Base-by-base conservation (phyloP, 2,888 invertebrate species). In the Orthonevra nobilis region DNA sequence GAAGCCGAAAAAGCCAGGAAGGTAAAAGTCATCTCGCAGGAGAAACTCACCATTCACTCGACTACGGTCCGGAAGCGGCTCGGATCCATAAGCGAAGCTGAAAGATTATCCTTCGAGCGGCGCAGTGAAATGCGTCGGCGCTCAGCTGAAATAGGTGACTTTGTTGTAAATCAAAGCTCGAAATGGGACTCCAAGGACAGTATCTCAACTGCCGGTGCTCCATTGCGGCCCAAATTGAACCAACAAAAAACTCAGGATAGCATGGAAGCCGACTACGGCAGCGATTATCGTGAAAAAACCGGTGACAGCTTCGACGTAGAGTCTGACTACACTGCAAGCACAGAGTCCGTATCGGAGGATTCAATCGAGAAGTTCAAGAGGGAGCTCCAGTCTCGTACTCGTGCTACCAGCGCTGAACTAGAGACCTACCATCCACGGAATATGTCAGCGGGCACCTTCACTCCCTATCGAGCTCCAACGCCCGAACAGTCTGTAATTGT, bases 391-490 rank as follows among this genome's bases (percentile, higher is more conserved):
- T 86, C 88, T 0, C 84, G 87, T n/a, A 87, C 88, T 0, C 84
- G 84, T 4, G 86, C 87, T 9, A 84, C 86, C 12, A 88, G 85
- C 79, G 91, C 91, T 26, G 93, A 94, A 83, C 90, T 92, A 82
- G 91, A 92, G 52, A 93, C 93, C 0, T 94, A 94, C 85, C 92
- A 93, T 87, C 94, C 94, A 0, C 90, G 92, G 81, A 90, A 90
- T 73, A 92, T 92, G 89, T 83, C 84, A 1, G 86, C 86, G 0
- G 87, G 85, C 17, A 84, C 86, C 10, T 86, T 88, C 28, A 88
- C 87, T 1, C 87, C 88, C 0, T 88, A 87, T 61, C 86, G 87
- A 23, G 86, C 86, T 2, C 87, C 87, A 0, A 89, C 90, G 12
- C 90, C 90, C 34, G 90, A 91, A 58, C 89, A 91, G 84, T 91